Base-by-base conservation (phyloP, 2,113 vertebrate species). In the Oreotragus oreotragus region DNA sequence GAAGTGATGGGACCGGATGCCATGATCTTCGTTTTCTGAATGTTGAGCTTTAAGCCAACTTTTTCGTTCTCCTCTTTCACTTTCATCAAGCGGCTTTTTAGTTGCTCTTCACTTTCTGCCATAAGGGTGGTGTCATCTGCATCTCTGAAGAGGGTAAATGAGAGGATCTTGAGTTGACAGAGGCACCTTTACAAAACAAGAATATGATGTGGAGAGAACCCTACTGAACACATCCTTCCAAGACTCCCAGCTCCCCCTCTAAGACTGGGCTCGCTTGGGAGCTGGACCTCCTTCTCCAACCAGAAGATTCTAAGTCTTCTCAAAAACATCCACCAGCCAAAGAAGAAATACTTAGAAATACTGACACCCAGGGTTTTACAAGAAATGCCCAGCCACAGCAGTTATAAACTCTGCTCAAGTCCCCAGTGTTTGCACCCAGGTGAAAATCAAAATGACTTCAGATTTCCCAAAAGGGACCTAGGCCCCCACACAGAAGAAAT, bases 351-450 rank as follows among this genome's bases (percentile, higher is more conserved):
- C 0, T 5, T 79, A n/a, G 28, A 39, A 76, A 47, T 25, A 5
- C 12, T 25, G 45, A 58, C 27, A n/a, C 21, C 9, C 5, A 27
- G 12, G 1, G 1, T 23, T 27, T 45, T 15, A 33, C 16, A 60
- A 81, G 43, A 58, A 58, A 36, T 17, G 36, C 30, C 53, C 25
- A 12, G 3, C 9, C 57, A 57, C 28, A 11, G 4, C 23, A n/a
- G 27, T 15, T 21, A 25, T 25, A 47, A 33, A 47, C 2, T 8
- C n/a, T 30, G 10, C 3, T 73, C 2, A n/a, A n/a, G 15, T 3
- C 4, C 21, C 11, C 2, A 28, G 5, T 4, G 25, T n/a, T 7
- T 2, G 14, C 1, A 6, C 5, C 39, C 9, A 16, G 15, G 11
- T 36, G 33, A 36, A 80, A 57, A 36, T 53, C 17, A 79, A 23